Evolutionary conservation across 2,797 vertebrate genomes (phyloP), one percentile per base, ranked within the genome.

Genomic region (Falco columbarius): DNA sequence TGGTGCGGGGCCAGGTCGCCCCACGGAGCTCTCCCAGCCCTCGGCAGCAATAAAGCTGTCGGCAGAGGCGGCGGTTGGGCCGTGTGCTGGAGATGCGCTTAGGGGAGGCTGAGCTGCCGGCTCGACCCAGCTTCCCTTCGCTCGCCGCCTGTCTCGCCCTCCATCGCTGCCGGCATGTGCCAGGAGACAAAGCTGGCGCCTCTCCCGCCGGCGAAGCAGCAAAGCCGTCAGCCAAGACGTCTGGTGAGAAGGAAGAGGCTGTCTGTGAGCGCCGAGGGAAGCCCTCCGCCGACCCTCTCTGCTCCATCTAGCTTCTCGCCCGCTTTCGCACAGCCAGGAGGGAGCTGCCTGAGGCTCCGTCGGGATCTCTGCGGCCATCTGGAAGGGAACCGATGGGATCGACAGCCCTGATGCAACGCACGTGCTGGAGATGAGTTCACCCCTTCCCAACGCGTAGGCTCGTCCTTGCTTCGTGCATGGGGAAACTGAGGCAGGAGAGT

Each of bases 391-490:
- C 1, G 3, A 7, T n/a, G 42, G 34, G 27, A 38, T 27, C 13
- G 1, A 15, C 27, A 26, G 49, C 38, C 36, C 54, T 5, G 14
- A 15, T 27, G 49, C 9, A 5, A 3, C 0, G 1, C 11, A 3
- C 0, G 0, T 42, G 44, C 32, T n/a, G 3, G 11, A 15, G 42
- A 7, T 0, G 12, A 22, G 15, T 22, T 32, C 0, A 0, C 6
- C 4, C 26, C 26, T 26, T 73, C 61, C 34, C 62, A 1, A 6
- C 1, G 3, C 0, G 0, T 26, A 44, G 14, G 46, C 29, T 83
- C 40, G 1, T 36, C 82, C 29, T 27, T 42, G 29, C 54, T 3
- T 15, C 19, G 21, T 7, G 9, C 0, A 0, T 1, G 42, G 89
- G 75, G 62, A 95, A 93, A 86, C 56, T 77, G 91, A 91, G 95